Conservation (phyloP, 2,797 vertebrate genomes). For the Chelmon rostratus region DNA sequence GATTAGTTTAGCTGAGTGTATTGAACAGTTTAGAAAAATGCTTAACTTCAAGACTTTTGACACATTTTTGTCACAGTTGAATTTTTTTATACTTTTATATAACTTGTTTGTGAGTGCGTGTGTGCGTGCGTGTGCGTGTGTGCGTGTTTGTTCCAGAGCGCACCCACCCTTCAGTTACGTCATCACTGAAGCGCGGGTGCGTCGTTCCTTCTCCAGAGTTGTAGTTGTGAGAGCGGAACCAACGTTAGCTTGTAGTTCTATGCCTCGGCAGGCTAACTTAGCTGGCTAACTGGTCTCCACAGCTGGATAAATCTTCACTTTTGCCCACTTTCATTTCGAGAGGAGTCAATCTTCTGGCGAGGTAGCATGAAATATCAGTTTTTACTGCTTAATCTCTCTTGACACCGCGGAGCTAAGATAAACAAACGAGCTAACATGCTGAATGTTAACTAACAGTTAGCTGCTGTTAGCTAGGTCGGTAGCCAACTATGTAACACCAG, state of each 20-base stretch:
- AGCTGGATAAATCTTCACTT: conserved; percentile 44
- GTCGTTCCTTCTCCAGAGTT: conserved; percentile 55
- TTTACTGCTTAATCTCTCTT: neutral
- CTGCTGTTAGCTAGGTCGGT: conserved; percentile 59
- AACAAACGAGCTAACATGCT: conserved; percentile 46
- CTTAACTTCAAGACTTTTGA: too few relatives aligned
- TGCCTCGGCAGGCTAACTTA: conserved; percentile 54
- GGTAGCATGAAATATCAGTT: conserved; percentile 36
- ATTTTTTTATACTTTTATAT: neutral
- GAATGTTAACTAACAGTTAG: conserved; percentile 55
- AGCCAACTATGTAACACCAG: conserved; percentile 58
- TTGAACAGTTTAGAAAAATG: too few relatives aligned
- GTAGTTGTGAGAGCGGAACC: conserved; percentile 52
- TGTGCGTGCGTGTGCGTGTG: neutral
- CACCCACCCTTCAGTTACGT: conserved; percentile 50
- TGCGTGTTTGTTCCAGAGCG: neutral
- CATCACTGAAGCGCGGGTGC: conserved; percentile 33
- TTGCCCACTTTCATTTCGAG: conserved; percentile 1
- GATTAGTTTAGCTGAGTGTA: too few relatives aligned
- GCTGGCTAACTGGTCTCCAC: conserved; percentile 55
- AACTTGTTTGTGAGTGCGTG: neutral
- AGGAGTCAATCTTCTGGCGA: conserved; percentile 45
- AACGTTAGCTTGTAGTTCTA: conserved; percentile 66
- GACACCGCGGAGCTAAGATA: conserved; percentile 25
- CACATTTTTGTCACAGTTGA: neutral